Base-by-base conservation (phyloP, 2,888 invertebrate genomes). In the Drosophila demipolita region DNA sequence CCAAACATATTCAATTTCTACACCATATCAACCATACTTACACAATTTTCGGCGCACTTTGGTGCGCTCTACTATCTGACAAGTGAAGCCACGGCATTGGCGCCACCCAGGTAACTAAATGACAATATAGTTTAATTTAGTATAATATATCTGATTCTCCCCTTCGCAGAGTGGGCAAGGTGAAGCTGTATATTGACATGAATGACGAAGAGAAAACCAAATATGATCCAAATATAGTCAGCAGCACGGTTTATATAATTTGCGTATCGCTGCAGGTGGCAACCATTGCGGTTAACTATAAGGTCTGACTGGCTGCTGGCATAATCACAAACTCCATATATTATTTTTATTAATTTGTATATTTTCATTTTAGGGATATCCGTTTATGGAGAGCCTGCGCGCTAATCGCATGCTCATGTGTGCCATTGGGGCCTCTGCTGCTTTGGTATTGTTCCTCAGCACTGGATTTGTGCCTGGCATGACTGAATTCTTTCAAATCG, bases 1-100 rank as follows among this genome's bases (percentile, higher is more conserved):
- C 98, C 99, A 52, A 99, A 99, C 93, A 99, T 99, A 80, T 99
- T 99, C 94, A 99, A 99, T 93, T 93, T 97, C 60, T 99, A 99
- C 93, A 99, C 99, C 0, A 95, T 99, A 80, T 94, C 98, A 88
- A 99, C 99, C 2, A 99, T 99, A 66, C 94, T 99, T 54, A 93
- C 96, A 1, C 99, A 99, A 94, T 99, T 99, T 93, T 95, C 96
- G 35, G 97, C 99, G 7, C 99, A 99, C 93, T 99, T 99, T 94
- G 92, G 95, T 12, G 97, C 98, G 82, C 95, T 99, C 38, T 95
- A 99, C 57, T 99, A 96, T 92, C 94, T 99, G 81, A 98, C 99
- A 3, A 95, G 95, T 72, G 96, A 97, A 93, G 98, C 98, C 1
- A 95, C 95, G 12, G 91, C 94, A 1, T 93, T 96, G 72, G 95